Conservation (phyloP, 2,113 vertebrate genomes). For the Campylorhamphus procurvoides region DNA sequence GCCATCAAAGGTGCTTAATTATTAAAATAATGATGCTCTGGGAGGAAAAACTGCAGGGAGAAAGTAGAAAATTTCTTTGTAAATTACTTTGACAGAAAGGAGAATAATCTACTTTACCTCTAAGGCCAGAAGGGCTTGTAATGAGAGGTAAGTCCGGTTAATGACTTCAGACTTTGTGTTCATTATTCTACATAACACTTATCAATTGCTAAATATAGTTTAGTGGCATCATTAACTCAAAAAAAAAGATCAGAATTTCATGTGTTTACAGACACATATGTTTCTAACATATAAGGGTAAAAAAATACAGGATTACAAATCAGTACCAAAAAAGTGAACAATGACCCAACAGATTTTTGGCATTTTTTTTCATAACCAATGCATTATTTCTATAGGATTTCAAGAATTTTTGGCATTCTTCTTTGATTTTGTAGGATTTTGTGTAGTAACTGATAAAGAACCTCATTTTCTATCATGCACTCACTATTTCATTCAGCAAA, state of each 20-base stretch:
- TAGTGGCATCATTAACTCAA: background rate
- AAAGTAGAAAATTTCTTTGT: slow-evolving; percentile 11
- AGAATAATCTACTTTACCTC: background rate
- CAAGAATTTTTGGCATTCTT: background rate
- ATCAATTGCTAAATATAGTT: background rate
- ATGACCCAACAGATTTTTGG: background rate
- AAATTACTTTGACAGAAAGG: background rate
- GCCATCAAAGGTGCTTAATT: slow-evolving; percentile 8
- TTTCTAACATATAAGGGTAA: background rate
- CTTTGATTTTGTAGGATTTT: background rate
- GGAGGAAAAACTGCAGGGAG: background rate
- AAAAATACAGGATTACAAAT: background rate
- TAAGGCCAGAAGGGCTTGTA: background rate
- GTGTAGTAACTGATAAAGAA: background rate
- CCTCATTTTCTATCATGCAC: background rate
- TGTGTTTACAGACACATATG: background rate
- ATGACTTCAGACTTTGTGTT: background rate
- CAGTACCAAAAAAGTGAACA: background rate
- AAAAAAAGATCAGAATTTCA: background rate
- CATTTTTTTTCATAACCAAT: background rate
- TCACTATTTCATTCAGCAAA: background rate
- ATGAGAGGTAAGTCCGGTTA: background rate
- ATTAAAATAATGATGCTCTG: slow-evolving; percentile 23
- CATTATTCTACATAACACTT: background rate
- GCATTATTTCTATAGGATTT: background rate